phyloP scores from a whole-genome alignment of 1,140 invertebrate genomes.

The Neodiprion fabricii region DNA sequence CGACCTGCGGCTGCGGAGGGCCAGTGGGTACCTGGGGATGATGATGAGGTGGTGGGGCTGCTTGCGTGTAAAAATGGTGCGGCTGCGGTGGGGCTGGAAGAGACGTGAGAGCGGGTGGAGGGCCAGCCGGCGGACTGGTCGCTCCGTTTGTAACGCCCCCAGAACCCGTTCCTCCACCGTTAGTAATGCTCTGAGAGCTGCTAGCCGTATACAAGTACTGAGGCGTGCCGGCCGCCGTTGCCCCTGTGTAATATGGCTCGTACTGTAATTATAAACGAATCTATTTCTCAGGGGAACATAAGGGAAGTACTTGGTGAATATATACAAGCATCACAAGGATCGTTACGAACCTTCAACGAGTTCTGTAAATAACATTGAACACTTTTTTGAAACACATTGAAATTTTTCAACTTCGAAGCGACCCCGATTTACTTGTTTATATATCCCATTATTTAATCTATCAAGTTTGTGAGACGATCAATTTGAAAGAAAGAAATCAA shows the following conservation, averaged over 20 bases:
- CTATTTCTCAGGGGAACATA: neutral
- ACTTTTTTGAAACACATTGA: too few relatives aligned
- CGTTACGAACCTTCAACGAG: too few relatives aligned
- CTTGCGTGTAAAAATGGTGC: slow-evolving; percentile 48
- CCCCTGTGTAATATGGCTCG: slow-evolving; percentile 56
- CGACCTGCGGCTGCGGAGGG: slow-evolving; percentile 45
- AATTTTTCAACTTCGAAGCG: too few relatives aligned
- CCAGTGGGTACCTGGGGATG: slow-evolving; percentile 41
- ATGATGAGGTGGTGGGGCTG: slow-evolving; percentile 49
- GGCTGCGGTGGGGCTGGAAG: slow-evolving; percentile 39
- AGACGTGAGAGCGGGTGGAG: slow-evolving; percentile 35
- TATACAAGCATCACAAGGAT: too few relatives aligned
- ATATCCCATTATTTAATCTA: too few relatives aligned
- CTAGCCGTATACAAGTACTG: slow-evolving; percentile 47
- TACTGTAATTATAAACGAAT: slow-evolving; percentile 40
- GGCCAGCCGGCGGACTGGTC: slow-evolving; percentile 44
- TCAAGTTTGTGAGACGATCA: too few relatives aligned
- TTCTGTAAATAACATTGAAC: too few relatives aligned
- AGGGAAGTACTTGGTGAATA: too few relatives aligned
- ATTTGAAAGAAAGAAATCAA: too few relatives aligned
- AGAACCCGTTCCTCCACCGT: slow-evolving; percentile 39
- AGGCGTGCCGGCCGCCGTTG: slow-evolving; percentile 47
- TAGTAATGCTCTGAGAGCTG: slow-evolving; percentile 45
- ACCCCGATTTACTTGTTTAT: too few relatives aligned
- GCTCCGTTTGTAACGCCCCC: slow-evolving; percentile 38